Conservation (phyloP, 23 tunicate species). For the Ciona savignyi region DNA sequence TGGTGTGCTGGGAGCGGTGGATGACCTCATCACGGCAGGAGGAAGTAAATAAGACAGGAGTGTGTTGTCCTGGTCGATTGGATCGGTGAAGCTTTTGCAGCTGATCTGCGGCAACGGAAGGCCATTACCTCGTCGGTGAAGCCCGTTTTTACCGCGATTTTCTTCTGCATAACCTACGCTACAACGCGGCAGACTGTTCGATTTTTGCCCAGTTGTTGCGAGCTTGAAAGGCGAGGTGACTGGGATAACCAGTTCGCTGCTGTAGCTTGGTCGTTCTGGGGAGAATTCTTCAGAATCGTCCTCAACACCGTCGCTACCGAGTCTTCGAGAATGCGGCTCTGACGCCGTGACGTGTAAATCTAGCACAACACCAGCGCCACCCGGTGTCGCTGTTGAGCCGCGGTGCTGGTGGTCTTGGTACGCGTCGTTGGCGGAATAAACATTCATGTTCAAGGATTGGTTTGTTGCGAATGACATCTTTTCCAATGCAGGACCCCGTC, state of each 20-base stretch:
- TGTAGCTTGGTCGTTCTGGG: neutral
- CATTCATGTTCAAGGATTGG: neutral
- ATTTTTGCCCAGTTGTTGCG: conserved; percentile 16
- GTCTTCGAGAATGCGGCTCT: conserved; percentile 44
- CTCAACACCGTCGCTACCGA: conserved; percentile 89
- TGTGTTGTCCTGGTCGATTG: neutral
- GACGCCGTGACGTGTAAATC: conserved; percentile 56
- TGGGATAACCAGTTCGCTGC: neutral
- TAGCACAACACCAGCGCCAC: conserved; percentile 56
- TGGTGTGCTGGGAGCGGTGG: conserved; percentile 66
- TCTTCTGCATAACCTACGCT: neutral
- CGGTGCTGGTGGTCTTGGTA: neutral
- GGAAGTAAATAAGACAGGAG: neutral
- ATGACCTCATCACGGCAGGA: conserved; percentile 17
- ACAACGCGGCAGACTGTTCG: conserved; percentile 55
- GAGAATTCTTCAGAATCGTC: conserved; percentile 12
- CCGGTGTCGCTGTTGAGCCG: neutral
- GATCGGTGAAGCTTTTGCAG: neutral
- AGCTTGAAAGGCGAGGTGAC: neutral
- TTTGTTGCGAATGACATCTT: conserved; percentile 8
- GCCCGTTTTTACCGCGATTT: neutral
- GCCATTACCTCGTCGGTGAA: neutral
- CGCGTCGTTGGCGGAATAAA: neutral
- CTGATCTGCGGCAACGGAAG: neutral
- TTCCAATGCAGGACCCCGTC: conserved; percentile 53